Percentiles rank a stretch among this genome's conserved stretches.
phyloP scores from a whole-genome alignment of 1,140 invertebrate species.

The Philotrypesis tridentata region DNA sequence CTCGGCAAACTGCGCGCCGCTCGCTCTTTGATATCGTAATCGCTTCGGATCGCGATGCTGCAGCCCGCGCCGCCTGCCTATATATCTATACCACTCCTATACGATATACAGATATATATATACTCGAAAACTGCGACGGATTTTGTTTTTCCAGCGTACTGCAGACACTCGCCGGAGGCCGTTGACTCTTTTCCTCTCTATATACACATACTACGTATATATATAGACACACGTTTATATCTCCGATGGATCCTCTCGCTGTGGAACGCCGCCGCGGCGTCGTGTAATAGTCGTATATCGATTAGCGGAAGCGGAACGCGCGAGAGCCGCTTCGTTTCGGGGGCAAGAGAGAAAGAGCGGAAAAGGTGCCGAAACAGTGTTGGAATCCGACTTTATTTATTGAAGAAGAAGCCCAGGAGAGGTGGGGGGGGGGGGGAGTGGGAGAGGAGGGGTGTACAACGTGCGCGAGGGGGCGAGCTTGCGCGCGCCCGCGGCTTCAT shows the following conservation, averaged over 20 bases:
- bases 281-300: too few species aligned
- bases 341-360: too few species aligned
- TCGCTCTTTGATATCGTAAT: not conserved
- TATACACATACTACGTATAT: too few species aligned
- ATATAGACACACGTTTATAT: not conserved
- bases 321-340: too few species aligned
- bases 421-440: too few species aligned
- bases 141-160: not conserved
- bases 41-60: not conserved
- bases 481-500: slow-evolving; percentile 41
- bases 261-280: too few species aligned
- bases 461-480: slow-evolving; percentile 53
- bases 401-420: not conserved
- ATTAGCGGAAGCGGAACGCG: too few species aligned
- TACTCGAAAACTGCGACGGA: not conserved
- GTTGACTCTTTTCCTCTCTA: not conserved
- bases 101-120: too few species aligned
- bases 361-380: not conserved
- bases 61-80: too few species aligned
- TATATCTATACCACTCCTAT: too few species aligned
- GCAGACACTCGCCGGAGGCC: not conserved
- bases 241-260: too few species aligned
- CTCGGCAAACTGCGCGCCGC: not conserved
- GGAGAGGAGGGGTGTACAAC: not conserved
- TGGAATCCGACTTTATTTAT: slow-evolving; percentile 9